These are phyloP conservation scores for Mycetomoellerius zeteki DNA, from an alignment of 1,140 invertebrate genomes.

Conservation along the genomic window DNA sequence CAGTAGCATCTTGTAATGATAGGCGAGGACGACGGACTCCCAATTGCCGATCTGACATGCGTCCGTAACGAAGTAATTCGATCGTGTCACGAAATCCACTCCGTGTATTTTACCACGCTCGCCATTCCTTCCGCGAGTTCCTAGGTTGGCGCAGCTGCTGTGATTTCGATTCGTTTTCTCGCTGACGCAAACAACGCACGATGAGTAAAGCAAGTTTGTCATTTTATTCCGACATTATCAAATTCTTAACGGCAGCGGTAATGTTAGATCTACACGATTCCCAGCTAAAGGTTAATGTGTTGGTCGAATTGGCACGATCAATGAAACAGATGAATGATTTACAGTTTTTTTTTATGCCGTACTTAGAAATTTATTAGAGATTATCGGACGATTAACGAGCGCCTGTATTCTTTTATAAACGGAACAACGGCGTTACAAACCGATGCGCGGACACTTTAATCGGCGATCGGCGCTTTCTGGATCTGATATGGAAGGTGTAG, in stretches of 20 bases:
- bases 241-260: constrained; percentile 31
- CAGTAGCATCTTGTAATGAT: constrained; percentile 42
- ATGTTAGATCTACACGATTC: constrained; percentile 23
- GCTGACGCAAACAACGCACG: constrained; percentile 3
- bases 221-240: constrained; percentile 15
- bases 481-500: constrained; percentile 21
- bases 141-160: constrained; percentile 14
- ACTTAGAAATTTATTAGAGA: constrained; percentile 10
- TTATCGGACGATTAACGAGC: constrained; percentile 19
- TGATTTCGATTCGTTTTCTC: constrained; percentile 22
- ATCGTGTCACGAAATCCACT: constrained; percentile 54
- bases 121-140: constrained; percentile 12
- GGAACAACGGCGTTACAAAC: constrained; percentile 4
- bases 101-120: constrained; percentile 37
- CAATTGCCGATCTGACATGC: constrained; percentile 32
- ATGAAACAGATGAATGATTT: constrained; percentile 24
- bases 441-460: constrained; percentile 41
- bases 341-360: background rate
- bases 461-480: constrained; percentile 38
- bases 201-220: constrained; percentile 3
- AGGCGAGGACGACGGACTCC: constrained; percentile 26
- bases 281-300: constrained; percentile 1
- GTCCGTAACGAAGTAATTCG: constrained; percentile 55
- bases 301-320: background rate
- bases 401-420: background rate